Evolutionary conservation across 2,797 vertebrate species (phyloP).

Genomic region (Distichodus sexfasciatus): DNA sequence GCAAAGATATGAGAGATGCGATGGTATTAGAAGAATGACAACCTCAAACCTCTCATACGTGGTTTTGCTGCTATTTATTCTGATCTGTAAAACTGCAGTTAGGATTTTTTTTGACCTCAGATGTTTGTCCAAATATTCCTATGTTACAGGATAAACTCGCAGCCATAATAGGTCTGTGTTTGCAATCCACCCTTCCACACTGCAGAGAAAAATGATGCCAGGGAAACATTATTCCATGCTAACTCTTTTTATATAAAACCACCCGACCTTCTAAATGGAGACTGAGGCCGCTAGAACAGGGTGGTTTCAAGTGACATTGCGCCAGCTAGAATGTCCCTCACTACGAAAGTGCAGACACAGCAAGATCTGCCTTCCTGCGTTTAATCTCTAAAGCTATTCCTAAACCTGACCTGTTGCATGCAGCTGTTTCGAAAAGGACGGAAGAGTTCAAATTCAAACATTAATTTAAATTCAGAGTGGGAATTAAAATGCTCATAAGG

Average conservation of each 20-base stretch:
- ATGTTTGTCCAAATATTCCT: background rate
- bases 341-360: constrained; percentile 2
- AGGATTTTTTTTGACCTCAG: no score
- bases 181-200: background rate
- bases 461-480: background rate
- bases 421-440: background rate
- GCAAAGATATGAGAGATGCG: no score
- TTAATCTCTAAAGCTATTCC: background rate
- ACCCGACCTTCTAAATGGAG: constrained; percentile 20
- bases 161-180: background rate
- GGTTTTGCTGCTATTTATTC: no score
- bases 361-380: background rate
- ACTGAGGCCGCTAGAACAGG: background rate
- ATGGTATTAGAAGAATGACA: no score
- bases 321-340: constrained; percentile 21
- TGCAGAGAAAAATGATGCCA: background rate
- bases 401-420: background rate
- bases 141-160: background rate
- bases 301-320: constrained; percentile 9
- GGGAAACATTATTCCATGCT: background rate
- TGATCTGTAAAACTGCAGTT: no score
- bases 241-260: constrained; percentile 16
- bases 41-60: no score
- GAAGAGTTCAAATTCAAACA: background rate
- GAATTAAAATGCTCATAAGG: background rate